These are phyloP conservation scores for Tetropium fuscum DNA, from an alignment of 2,888 invertebrate genomes.

Conservation along the genomic window DNA sequence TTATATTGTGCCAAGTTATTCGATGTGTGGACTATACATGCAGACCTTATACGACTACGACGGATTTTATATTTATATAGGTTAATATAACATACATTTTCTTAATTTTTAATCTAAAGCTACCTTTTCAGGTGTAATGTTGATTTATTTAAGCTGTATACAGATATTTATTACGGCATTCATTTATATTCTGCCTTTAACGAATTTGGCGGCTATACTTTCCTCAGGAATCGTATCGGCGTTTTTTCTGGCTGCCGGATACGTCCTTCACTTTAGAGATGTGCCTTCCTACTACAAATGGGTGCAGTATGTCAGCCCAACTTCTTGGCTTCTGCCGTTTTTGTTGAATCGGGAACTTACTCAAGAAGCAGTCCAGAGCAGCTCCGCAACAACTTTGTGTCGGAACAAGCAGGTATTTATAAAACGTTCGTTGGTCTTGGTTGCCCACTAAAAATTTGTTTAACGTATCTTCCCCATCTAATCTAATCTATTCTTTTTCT, in stretches of 20 bases:
- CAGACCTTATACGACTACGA: constrained; percentile 75
- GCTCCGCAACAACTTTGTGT: constrained; percentile 71
- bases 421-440: too few species aligned
- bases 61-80: constrained; percentile 79
- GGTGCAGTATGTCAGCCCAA: constrained; percentile 78
- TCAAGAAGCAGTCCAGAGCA: constrained; percentile 72
- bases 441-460: too few species aligned
- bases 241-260: constrained; percentile 75
- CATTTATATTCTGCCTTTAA: constrained; percentile 75
- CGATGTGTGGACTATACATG: constrained; percentile 87
- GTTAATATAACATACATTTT: constrained; percentile 58
- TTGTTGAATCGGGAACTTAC: constrained; percentile 76
- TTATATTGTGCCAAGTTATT: constrained; percentile 88
- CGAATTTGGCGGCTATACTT: constrained; percentile 73
- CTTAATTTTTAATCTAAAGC: not conserved
- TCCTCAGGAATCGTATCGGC: constrained; percentile 73
- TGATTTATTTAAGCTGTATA: constrained; percentile 76
- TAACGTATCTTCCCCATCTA: too few species aligned
- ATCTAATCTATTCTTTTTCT: too few species aligned
- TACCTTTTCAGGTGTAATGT: constrained; percentile 73
- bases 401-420: constrained; percentile 76
- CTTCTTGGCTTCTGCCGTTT: constrained; percentile 79
- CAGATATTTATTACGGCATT: constrained; percentile 77
- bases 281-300: constrained; percentile 75
- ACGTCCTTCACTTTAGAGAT: constrained; percentile 76